phyloP scores from a whole-genome alignment of 2,113 vertebrate species.

The Macquaria australasica region DNA sequence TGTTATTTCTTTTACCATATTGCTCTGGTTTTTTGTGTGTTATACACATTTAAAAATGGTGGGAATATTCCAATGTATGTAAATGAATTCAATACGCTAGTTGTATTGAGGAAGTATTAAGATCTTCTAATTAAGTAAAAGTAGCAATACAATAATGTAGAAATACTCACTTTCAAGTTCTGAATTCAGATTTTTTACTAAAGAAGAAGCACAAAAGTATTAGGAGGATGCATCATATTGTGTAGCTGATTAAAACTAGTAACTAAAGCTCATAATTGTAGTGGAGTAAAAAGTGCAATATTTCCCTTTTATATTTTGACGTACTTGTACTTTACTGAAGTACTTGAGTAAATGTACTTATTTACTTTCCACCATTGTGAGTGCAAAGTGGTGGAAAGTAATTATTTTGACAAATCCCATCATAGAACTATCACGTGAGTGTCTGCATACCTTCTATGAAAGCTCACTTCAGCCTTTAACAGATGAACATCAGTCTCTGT shows the following conservation, averaged over 20 bases:
- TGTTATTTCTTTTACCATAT: neutral
- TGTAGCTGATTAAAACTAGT: neutral
- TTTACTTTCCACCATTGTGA: neutral
- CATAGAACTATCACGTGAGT: neutral
- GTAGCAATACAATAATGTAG: neutral
- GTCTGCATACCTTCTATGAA: slow-evolving; percentile 18
- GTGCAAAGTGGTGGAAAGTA: neutral
- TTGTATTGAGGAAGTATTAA: neutral
- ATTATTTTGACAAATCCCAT: neutral
- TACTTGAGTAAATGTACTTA: neutral
- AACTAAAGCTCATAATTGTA: neutral
- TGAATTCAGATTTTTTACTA: neutral
- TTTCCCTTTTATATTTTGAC: neutral
- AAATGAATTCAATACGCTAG: neutral
- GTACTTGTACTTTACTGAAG: neutral
- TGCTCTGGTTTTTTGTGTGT: neutral
- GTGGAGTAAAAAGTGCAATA: too few species aligned
- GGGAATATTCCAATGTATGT: neutral
- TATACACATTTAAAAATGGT: neutral
- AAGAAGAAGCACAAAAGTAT: neutral
- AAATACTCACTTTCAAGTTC: neutral
- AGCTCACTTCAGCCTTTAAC: slow-evolving; percentile 16
- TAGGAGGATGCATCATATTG: neutral
- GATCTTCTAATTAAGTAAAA: neutral
- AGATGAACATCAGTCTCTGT: slow-evolving; percentile 45